Evolutionary conservation across 2,888 invertebrate species (phyloP).

Genomic region (Mesorhabditis sp.): DNA sequence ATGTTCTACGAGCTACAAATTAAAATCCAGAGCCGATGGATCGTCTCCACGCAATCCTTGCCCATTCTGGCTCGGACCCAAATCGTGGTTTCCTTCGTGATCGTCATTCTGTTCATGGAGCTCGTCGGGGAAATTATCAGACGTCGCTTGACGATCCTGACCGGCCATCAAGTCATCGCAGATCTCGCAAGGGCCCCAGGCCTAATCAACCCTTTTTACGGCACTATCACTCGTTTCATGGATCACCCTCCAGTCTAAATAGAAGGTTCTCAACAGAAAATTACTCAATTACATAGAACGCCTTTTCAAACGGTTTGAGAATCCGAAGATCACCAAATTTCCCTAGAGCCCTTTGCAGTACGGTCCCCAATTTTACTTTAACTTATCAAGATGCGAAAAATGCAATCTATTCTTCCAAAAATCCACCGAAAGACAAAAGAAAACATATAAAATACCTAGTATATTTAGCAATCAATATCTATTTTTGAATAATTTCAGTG

Average conservation of each 20-base stretch:
- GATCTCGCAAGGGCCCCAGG: not conserved
- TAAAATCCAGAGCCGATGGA: not conserved
- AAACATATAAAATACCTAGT: too few species aligned
- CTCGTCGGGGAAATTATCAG: conserved; percentile 2
- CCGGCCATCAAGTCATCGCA: not conserved
- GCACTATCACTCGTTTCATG: conserved; percentile 1
- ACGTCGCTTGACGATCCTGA: not conserved
- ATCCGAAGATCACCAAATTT: too few species aligned
- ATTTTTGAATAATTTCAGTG: not conserved
- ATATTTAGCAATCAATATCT: too few species aligned
- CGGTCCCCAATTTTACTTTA: too few species aligned
- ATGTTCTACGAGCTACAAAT: too few species aligned
- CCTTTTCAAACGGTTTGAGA: too few species aligned
- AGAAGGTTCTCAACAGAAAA: not conserved
- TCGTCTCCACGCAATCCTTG: not conserved
- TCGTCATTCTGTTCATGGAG: not conserved
- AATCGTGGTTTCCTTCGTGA: not conserved
- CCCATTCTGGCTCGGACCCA: not conserved
- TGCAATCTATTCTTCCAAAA: too few species aligned
- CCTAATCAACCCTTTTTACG: not conserved
- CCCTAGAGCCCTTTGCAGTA: too few species aligned
- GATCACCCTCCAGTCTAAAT: not conserved
- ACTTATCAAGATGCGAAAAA: too few species aligned
- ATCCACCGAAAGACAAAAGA: too few species aligned
- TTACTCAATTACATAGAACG: too few species aligned